phyloP scores from a whole-genome alignment of 2,888 invertebrate species.

The Branchipolynoe longqiensis region DNA sequence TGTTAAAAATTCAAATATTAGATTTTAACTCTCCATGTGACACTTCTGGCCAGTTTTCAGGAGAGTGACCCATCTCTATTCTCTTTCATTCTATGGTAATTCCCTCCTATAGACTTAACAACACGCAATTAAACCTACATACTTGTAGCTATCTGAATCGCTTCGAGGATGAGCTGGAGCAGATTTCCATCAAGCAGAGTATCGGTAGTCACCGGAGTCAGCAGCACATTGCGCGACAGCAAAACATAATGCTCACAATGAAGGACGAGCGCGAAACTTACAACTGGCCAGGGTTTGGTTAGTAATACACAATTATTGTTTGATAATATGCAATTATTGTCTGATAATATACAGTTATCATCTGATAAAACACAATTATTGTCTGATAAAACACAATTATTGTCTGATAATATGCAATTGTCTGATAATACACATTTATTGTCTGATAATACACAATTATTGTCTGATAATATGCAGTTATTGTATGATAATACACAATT shows the following conservation, averaged over 20 bases:
- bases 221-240: slow-evolving; percentile 91
- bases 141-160: slow-evolving; percentile 84
- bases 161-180: slow-evolving; percentile 90
- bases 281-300: slow-evolving; percentile 87
- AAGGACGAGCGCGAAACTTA: slow-evolving; percentile 89
- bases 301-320: slow-evolving; percentile 48
- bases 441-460: background rate
- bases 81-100: no score
- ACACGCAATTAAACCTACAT: no score
- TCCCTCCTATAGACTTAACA: no score
- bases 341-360: background rate
- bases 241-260: slow-evolving; percentile 89
- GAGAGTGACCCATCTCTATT: no score
- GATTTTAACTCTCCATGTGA: no score
- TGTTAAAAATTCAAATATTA: no score
- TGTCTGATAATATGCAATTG: background rate
- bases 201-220: slow-evolving; percentile 88
- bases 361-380: background rate
- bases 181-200: slow-evolving; percentile 90
- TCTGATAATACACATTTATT: background rate
- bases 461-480: background rate
- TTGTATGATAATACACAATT: background rate
- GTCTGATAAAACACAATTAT: background rate
- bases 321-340: background rate
- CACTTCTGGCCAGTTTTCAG: no score